Conservation (phyloP, 2,888 invertebrate species). For the Plagodis dolabraria region DNA sequence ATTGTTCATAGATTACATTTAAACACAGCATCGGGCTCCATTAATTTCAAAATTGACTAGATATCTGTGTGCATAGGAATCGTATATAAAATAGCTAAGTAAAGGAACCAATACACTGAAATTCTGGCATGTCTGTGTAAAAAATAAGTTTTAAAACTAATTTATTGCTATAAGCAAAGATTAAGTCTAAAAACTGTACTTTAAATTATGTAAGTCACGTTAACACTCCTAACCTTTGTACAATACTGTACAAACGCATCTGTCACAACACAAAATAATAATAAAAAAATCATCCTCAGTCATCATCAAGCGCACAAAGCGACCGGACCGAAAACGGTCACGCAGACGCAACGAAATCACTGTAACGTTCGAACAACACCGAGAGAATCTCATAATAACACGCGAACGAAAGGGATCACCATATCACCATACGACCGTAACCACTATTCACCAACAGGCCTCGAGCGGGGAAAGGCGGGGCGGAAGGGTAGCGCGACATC, state of each 20-base stretch:
- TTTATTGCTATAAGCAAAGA: constrained; percentile 75
- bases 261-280: constrained; percentile 61
- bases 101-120: constrained; percentile 82
- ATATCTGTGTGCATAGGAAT: constrained; percentile 84
- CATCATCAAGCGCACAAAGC: constrained; percentile 55
- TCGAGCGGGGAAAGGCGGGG: constrained; percentile 31
- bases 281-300: constrained; percentile 67
- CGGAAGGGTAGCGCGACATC: constrained; percentile 52
- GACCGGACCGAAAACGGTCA: constrained; percentile 54
- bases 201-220: constrained; percentile 75
- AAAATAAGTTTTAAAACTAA: constrained; percentile 69
- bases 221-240: constrained; percentile 77
- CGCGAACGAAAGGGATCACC: constrained; percentile 59
- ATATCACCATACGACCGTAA: no score
- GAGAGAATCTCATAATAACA: constrained; percentile 61
- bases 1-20: constrained; percentile 58
- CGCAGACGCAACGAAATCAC: constrained; percentile 53
- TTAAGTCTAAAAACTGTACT: constrained; percentile 73
- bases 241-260: constrained; percentile 77
- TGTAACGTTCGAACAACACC: constrained; percentile 49
- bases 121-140: constrained; percentile 75
- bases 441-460: constrained; percentile 44
- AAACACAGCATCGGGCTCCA: constrained; percentile 72
- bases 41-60: constrained; percentile 85
- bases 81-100: constrained; percentile 79